Conservation (phyloP, 2,888 invertebrate genomes). For the Trissonchulus sp. region DNA sequence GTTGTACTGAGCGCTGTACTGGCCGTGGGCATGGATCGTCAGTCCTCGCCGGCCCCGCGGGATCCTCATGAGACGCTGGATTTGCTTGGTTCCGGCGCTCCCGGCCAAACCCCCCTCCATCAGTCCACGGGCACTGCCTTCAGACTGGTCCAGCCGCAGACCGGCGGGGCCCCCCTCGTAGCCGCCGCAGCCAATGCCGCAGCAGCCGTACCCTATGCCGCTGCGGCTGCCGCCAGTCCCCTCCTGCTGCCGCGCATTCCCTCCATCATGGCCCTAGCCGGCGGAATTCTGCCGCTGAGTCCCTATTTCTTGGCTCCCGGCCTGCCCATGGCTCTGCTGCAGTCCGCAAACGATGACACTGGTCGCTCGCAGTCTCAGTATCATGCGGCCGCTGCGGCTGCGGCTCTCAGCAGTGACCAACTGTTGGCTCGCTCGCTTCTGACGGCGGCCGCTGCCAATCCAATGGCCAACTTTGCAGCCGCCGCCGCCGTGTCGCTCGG, state of each 20-base stretch:
- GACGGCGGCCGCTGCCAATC: background rate
- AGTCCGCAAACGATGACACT: background rate
- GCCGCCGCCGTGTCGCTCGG: background rate
- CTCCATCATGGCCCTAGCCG: background rate
- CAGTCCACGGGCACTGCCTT: background rate
- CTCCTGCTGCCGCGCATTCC: background rate
- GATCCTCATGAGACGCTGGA: background rate
- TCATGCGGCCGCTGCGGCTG: background rate
- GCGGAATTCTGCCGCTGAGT: background rate
- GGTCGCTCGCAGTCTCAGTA: background rate
- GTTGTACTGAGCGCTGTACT: too few species aligned
- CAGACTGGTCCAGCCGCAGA: background rate
- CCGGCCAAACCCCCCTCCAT: background rate
- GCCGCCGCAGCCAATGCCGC: background rate
- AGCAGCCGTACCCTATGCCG: background rate
- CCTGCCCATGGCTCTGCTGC: background rate
- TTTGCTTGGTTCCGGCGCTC: background rate
- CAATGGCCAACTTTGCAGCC: background rate
- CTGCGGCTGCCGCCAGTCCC: too few species aligned
- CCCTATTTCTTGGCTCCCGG: background rate
- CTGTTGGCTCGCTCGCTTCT: too few species aligned
- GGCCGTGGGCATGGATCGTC: too few species aligned
- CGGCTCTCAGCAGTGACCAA: background rate
- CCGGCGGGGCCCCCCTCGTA: too few species aligned
- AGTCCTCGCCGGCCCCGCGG: background rate